A percentile compares a stretch with the other conserved stretches of the same genome.
Conservation (phyloP, 2,113 vertebrate genomes). For the Seriola aureovittata region DNA sequence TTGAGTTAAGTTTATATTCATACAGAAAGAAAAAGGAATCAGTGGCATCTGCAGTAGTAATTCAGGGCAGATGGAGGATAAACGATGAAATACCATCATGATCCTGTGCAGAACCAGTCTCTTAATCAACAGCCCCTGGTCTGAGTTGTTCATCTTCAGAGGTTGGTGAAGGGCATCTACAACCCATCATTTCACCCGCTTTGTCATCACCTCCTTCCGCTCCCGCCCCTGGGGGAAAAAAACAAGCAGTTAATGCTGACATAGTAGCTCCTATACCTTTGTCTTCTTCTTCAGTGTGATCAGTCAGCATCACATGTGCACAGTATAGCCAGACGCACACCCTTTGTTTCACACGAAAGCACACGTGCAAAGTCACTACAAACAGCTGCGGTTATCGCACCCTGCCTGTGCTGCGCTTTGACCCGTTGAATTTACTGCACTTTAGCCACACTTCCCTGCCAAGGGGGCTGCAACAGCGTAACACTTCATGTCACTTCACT, state of each 20-base stretch:
- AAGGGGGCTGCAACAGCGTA: constrained; percentile 24
- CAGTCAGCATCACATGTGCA: constrained; percentile 1
- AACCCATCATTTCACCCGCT: constrained; percentile 64
- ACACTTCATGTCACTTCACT: constrained; percentile 59
- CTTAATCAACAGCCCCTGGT: constrained; percentile 62
- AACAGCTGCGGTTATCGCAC: not conserved
- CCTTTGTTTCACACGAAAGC: constrained; percentile 13
- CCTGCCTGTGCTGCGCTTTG: constrained; percentile 29
- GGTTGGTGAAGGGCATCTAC: constrained; percentile 67
- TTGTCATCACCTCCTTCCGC: constrained; percentile 40
- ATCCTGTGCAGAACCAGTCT: constrained; percentile 45
- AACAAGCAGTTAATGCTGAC: constrained; percentile 44
- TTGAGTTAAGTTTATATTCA: not conserved
- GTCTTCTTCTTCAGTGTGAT: not conserved
- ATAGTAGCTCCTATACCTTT: constrained; percentile 3
- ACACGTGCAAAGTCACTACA: constrained; percentile 10
- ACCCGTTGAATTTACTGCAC: constrained; percentile 40
- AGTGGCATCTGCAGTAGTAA: not conserved
- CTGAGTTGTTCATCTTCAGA: constrained; percentile 63
- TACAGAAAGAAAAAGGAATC: not conserved
- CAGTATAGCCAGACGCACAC: not conserved
- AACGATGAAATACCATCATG: constrained; percentile 53
- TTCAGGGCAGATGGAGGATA: constrained; percentile 49
- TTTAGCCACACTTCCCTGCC: constrained; percentile 30
- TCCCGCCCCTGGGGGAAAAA: not conserved